phyloP scores from a whole-genome alignment of 1,140 invertebrate species.

The Hyposmocoma kahamanoa region DNA sequence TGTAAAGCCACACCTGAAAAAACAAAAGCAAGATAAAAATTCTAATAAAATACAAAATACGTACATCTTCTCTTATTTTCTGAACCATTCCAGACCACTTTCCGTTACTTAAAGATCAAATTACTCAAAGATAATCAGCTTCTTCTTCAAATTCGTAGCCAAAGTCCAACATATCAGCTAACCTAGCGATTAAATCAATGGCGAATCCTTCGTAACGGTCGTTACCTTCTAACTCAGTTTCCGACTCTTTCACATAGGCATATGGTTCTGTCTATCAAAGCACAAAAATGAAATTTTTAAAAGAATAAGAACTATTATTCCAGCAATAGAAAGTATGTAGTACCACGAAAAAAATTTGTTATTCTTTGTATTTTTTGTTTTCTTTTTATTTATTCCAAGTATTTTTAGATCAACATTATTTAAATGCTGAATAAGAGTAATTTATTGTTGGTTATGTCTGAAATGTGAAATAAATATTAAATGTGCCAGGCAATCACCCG shows the following conservation, averaged over 20 bases:
- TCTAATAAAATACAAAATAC: conserved; percentile 32
- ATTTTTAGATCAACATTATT: too few species aligned
- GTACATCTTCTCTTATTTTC: conserved; percentile 85
- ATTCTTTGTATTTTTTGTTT: too few species aligned
- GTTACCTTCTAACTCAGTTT: conserved; percentile 81
- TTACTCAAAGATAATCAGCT: conserved; percentile 84
- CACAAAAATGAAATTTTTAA: neutral
- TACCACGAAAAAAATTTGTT: too few species aligned
- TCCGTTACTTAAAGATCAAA: conserved; percentile 78
- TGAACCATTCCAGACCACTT: conserved; percentile 93
- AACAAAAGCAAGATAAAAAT: too few species aligned
- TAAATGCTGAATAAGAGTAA: too few species aligned
- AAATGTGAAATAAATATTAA: too few species aligned
- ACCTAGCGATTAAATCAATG: conserved; percentile 85
- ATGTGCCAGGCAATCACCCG: too few species aligned
- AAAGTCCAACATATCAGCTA: conserved; percentile 87
- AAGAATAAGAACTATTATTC: too few species aligned
- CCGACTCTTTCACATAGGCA: conserved; percentile 85
- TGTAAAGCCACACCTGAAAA: conserved; percentile 84
- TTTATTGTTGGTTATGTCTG: too few species aligned
- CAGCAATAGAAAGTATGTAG: too few species aligned
- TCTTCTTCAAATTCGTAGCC: conserved; percentile 89
- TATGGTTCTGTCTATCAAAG: conserved; percentile 86
- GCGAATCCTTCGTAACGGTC: conserved; percentile 87
- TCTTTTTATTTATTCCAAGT: too few species aligned